Percentiles rank a stretch among this genome's conserved stretches.
Conservation (phyloP, 2,113 vertebrate genomes). For the Anolis carolinensis region DNA sequence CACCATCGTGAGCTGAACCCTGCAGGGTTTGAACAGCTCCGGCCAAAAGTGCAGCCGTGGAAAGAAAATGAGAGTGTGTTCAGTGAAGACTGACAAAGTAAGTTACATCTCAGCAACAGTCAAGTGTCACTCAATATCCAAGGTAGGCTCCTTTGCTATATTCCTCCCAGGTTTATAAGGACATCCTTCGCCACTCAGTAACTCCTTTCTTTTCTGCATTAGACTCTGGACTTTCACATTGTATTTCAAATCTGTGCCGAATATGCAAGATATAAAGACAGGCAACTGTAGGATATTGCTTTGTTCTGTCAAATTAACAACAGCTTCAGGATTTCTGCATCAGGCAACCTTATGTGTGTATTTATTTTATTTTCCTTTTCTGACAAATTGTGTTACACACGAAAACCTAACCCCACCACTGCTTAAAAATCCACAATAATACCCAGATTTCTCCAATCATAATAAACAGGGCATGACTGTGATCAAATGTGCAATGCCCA, state of each 20-base stretch:
- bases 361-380: not conserved
- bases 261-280: conserved; percentile 6
- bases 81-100: conserved; percentile 67
- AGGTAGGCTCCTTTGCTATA: conserved; percentile 35
- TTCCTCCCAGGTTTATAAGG: conserved; percentile 40
- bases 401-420: not conserved
- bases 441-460: too few relatives aligned
- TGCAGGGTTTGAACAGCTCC: conserved; percentile 58
- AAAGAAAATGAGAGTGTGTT: conserved; percentile 58
- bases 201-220: conserved; percentile 18
- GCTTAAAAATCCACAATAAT: too few relatives aligned
- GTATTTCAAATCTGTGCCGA: conserved; percentile 47
- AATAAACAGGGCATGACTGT: too few relatives aligned
- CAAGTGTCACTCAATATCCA: conserved; percentile 46
- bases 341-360: conserved; percentile 5
- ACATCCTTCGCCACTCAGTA: conserved; percentile 31
- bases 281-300: conserved; percentile 37
- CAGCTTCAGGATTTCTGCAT: conserved; percentile 12
- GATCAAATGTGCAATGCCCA: not conserved
- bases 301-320: conserved; percentile 45
- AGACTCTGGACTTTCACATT: conserved; percentile 53
- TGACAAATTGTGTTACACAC: not conserved
- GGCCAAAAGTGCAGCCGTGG: conserved; percentile 62
- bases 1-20: conserved; percentile 55
- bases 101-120: conserved; percentile 50